Evolutionary conservation across 2,113 vertebrate genomes (phyloP), one percentile per base, ranked within the genome.

Genomic region (Pterophyllum scalare): DNA sequence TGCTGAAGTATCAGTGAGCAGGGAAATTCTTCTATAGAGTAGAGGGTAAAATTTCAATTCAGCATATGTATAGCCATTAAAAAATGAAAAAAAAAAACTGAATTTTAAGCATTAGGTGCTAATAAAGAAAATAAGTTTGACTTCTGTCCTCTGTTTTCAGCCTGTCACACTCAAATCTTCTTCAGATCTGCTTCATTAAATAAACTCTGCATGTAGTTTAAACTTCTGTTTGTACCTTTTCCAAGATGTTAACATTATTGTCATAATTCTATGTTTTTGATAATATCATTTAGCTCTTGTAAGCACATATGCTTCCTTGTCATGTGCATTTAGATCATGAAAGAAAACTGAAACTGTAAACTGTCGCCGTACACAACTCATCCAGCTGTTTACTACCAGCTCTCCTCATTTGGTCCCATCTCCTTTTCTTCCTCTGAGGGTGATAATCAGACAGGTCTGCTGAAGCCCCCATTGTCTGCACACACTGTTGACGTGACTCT

Each of bases 401-500:
- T 87, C 64, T 75, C 74, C 74, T 80, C 76, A 80, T 83, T 83
- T 61, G 79, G 57, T 35, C 77, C 11, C 19, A 75, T 87, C 92
- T 82, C 80, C 76, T 89, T 75, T 40, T 59, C 62, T 74, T 82
- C 81, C 79, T 91, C 79, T 78, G 61, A 75, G 88, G 85, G 75
- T 84, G 85, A 89, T 91, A 92, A 93, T 90, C 87, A 93, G 86
- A 85, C 87, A 86, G 79, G 81, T 85, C 84, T 83, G 61, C 81
- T 5, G 49, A 90, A 86, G 83, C 81, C 81, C 87, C 88, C 59
- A 77, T 76, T 91, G 91, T 90, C 92, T 92, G 91, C 86, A 80
- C 86, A 80, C 86, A 61, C 77, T 70, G 84, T 26, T 58, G 82
- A 94, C 92, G 93, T 93, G 91, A 91, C 92, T 92, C 80, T 87